A percentile compares a stretch with the other conserved stretches of the same genome.
phyloP scores from a whole-genome alignment of 2,888 invertebrate genomes.

The Bellardia bayeri region DNA sequence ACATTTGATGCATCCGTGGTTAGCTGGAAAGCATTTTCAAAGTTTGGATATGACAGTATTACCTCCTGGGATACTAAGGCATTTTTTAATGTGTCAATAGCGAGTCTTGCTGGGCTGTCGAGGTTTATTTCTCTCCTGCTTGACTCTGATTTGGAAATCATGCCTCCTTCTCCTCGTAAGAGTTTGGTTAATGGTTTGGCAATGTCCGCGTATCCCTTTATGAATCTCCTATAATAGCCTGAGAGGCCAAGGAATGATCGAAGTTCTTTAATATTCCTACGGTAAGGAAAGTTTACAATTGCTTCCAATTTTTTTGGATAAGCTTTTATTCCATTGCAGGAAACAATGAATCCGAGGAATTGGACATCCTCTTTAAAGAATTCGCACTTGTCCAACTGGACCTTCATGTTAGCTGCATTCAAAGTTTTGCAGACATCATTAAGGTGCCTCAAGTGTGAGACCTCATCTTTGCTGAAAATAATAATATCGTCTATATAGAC shows the following conservation, averaged over 20 bases:
- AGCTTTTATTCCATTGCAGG: conserved; percentile 56
- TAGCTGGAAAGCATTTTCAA: conserved; percentile 76
- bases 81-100: conserved; percentile 12
- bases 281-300: conserved; percentile 54
- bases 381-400: not conserved
- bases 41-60: conserved; percentile 74
- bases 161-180: conserved; percentile 34
- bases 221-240: conserved; percentile 38
- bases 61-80: conserved; percentile 56
- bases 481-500: conserved; percentile 53
- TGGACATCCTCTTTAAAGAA: not conserved
- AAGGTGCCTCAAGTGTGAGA: conserved; percentile 46
- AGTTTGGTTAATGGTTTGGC: conserved; percentile 62
- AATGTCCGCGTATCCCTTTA: conserved; percentile 44
- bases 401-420: conserved; percentile 32
- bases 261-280: conserved; percentile 65
- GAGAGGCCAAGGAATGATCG: conserved; percentile 70
- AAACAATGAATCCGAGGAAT: conserved; percentile 35
- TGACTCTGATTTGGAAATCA: conserved; percentile 5
- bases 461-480: conserved; percentile 64
- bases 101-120: not conserved
- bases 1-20: conserved; percentile 77
- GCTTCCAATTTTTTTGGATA: conserved; percentile 68
- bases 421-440: conserved; percentile 40
- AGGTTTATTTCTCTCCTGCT: not conserved